Evolutionary conservation across 2,797 vertebrate species (phyloP).

Genomic region (Delichon dasypus): DNA sequence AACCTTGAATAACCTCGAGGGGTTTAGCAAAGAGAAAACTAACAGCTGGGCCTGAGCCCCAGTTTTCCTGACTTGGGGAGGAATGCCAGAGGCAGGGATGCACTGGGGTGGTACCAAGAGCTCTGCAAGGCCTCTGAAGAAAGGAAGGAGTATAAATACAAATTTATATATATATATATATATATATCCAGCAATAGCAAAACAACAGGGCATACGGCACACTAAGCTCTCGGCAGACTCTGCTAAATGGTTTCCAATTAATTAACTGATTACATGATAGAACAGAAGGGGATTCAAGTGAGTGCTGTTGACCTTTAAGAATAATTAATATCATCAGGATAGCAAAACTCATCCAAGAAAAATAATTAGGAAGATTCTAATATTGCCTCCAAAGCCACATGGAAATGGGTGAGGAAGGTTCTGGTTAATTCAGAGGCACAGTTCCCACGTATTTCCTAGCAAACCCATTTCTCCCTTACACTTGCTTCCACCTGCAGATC

Average conservation of each 20-base stretch:
- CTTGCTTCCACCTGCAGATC: neutral
- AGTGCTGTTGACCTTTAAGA: slow-evolving; percentile 84
- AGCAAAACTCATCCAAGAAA: slow-evolving; percentile 77
- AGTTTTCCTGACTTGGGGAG: neutral
- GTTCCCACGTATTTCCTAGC: neutral
- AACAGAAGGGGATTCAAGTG: slow-evolving; percentile 82
- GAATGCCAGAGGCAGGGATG: neutral
- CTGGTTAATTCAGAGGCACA: slow-evolving; percentile 32
- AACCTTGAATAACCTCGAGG: neutral
- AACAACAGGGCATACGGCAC: slow-evolving; percentile 58
- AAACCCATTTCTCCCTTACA: neutral
- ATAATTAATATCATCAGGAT: slow-evolving; percentile 85
- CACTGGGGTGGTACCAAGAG: neutral
- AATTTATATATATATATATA: neutral
- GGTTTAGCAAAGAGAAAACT: neutral
- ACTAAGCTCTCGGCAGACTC: slow-evolving; percentile 65
- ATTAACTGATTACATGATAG: slow-evolving; percentile 83
- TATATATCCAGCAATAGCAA: slow-evolving; percentile 9
- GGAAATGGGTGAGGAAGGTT: slow-evolving; percentile 12
- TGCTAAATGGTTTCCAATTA: slow-evolving; percentile 82
- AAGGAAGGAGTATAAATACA: neutral
- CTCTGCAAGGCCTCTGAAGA: neutral
- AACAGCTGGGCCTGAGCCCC: neutral
- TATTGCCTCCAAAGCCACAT: slow-evolving; percentile 62
- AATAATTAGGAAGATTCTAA: slow-evolving; percentile 79